These are phyloP conservation scores for Porites cylindrica DNA, from an alignment of 92 coral and sea anemone genomes.

Conservation along the genomic window DNA sequence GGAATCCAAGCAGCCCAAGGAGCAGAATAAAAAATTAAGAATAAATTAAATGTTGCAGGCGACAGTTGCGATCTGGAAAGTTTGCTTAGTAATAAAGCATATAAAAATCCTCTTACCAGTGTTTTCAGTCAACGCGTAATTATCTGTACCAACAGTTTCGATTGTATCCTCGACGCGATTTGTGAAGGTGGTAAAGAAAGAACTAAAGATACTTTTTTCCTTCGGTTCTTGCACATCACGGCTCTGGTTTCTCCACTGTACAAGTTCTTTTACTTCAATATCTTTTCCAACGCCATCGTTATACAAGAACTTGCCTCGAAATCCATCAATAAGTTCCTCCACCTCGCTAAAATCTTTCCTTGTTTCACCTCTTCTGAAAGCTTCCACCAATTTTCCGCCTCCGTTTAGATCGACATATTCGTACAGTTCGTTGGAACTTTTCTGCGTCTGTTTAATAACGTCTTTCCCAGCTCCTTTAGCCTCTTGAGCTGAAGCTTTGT, in stretches of 20 bases:
- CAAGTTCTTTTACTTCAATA: slow-evolving; percentile 65
- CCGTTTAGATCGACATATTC: slow-evolving; percentile 73
- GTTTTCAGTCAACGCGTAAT: slow-evolving; percentile 20
- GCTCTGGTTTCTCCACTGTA: slow-evolving; percentile 51
- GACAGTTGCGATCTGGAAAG: too few relatives aligned
- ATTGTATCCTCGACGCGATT: slow-evolving; percentile 27
- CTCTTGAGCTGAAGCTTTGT: slow-evolving; percentile 46
- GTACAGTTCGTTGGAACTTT: slow-evolving; percentile 69
- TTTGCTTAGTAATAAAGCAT: neutral
- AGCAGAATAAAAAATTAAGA: neutral
- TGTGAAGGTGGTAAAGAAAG: slow-evolving; percentile 25
- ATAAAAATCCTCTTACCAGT: slow-evolving; percentile 12
- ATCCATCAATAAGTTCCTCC: slow-evolving; percentile 64
- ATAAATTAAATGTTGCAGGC: neutral
- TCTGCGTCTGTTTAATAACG: slow-evolving; percentile 86
- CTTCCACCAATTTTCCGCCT: slow-evolving; percentile 82
- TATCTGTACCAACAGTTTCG: slow-evolving; percentile 27
- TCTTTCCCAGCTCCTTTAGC: slow-evolving; percentile 89
- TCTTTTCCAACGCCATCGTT: slow-evolving; percentile 75
- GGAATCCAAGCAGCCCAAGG: too few relatives aligned
- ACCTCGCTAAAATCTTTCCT: slow-evolving; percentile 70
- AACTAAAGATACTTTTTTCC: neutral
- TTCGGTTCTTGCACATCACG: slow-evolving; percentile 17
- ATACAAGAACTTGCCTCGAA: slow-evolving; percentile 66
- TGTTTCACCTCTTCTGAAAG: slow-evolving; percentile 71